phyloP scores from a whole-genome alignment of 2,888 invertebrate genomes.

The Callimorpha dominula region DNA sequence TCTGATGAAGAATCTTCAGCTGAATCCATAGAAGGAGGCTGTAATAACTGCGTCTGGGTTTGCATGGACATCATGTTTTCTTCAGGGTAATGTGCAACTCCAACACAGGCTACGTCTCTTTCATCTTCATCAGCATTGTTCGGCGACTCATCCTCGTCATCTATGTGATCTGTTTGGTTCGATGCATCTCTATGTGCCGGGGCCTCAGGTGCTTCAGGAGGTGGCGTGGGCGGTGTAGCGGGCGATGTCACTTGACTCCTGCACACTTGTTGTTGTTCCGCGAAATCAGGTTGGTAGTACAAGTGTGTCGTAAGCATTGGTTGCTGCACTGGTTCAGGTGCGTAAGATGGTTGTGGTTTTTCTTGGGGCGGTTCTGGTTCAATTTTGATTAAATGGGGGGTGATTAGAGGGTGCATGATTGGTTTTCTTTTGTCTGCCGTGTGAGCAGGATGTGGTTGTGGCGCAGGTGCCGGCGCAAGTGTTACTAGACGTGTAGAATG shows the following conservation, averaged over 20 bases:
- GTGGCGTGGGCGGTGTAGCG: slow-evolving; percentile 84
- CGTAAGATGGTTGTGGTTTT: slow-evolving; percentile 76
- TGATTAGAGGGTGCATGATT: slow-evolving; percentile 80
- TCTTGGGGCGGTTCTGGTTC: slow-evolving; percentile 88
- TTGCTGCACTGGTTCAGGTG: slow-evolving; percentile 82
- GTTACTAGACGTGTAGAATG: slow-evolving; percentile 90
- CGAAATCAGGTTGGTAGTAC: slow-evolving; percentile 85
- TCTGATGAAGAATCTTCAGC: slow-evolving; percentile 80
- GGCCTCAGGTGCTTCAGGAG: slow-evolving; percentile 85
- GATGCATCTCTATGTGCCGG: slow-evolving; percentile 92
- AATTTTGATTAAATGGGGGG: slow-evolving; percentile 89
- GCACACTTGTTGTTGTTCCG: slow-evolving; percentile 78
- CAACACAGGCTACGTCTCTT: slow-evolving; percentile 79
- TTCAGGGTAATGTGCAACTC: slow-evolving; percentile 81
- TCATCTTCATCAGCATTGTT: slow-evolving; percentile 82
- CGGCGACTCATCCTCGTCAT: slow-evolving; percentile 89
- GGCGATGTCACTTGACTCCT: slow-evolving; percentile 88
- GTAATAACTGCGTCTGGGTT: slow-evolving; percentile 55
- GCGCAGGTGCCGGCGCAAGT: slow-evolving; percentile 87
- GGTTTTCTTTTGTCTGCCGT: slow-evolving; percentile 77
- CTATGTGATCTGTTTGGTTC: slow-evolving; percentile 93
- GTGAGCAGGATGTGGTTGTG: slow-evolving; percentile 69
- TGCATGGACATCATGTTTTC: slow-evolving; percentile 59
- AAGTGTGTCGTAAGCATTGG: slow-evolving; percentile 86
- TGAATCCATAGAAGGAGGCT: slow-evolving; percentile 68